Conservation (phyloP, 2,797 vertebrate species). For the Eidolon dupreanum region DNA sequence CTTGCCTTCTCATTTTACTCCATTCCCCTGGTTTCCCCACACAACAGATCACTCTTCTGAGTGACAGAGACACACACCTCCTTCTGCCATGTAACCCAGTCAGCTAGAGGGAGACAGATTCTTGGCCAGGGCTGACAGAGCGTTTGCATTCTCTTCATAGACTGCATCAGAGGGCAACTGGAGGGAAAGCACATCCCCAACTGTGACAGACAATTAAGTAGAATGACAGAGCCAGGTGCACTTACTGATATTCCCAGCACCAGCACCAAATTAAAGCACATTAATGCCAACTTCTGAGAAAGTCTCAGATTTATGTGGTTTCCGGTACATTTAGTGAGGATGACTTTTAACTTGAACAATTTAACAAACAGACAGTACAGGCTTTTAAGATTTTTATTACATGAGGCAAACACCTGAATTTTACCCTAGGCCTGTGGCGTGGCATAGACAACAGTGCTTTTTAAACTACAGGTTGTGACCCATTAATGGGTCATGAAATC, state of each 20-base stretch:
- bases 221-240: conserved; percentile 51
- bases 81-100: background rate
- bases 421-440: background rate
- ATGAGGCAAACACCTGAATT: conserved; percentile 22
- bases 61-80: background rate
- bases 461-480: background rate
- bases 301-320: conserved; percentile 18
- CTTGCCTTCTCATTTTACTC: background rate
- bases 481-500: conserved; percentile 22
- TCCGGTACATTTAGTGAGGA: background rate
- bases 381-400: conserved; percentile 52
- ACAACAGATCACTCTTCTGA: background rate
- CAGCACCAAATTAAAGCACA: background rate
- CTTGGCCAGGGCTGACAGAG: background rate
- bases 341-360: conserved; percentile 35
- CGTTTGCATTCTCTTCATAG: background rate
- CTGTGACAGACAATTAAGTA: background rate
- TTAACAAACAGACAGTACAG: conserved; percentile 19
- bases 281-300: conserved; percentile 9
- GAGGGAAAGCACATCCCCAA: conserved; percentile 8
- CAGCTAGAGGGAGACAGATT: background rate
- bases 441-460: background rate
- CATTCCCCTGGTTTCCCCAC: background rate
- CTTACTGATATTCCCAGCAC: background rate
- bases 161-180: conserved; percentile 18